Percentiles rank a stretch among this genome's conserved stretches.
Evolutionary conservation across 2,113 vertebrate species (phyloP).

Genomic region (Alligator mississippiensis): DNA sequence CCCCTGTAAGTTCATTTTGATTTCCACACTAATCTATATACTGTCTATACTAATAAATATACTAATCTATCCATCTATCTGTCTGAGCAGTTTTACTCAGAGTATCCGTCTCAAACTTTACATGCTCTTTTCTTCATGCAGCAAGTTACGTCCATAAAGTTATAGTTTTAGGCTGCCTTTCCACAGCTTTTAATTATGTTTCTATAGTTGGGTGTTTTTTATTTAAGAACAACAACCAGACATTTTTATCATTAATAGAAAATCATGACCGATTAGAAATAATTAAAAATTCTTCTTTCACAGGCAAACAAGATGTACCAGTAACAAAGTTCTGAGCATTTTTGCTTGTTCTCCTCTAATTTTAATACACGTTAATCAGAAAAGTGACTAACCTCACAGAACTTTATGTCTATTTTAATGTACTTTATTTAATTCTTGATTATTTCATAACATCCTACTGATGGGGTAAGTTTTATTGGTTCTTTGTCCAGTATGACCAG

Average conservation of each 20-base stretch:
- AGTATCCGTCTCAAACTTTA: neutral
- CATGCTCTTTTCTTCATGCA: neutral
- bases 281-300: neutral
- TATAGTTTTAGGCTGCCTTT: neutral
- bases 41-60: too few relatives aligned
- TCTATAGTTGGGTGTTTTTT: neutral
- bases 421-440: neutral
- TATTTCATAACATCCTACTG: neutral
- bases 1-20: conserved; percentile 81
- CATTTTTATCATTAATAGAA: neutral
- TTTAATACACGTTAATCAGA: neutral
- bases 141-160: neutral
- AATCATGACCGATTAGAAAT: neutral
- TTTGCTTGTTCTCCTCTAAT: neutral
- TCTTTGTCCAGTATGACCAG: neutral
- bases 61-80: neutral
- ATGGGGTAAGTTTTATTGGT: neutral
- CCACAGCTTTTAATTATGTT: neutral
- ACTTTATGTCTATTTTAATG: neutral
- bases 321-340: neutral
- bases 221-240: neutral
- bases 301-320: neutral
- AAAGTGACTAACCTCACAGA: neutral
- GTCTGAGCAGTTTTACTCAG: neutral
- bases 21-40: conserved; percentile 4